Conservation (phyloP, 2,888 invertebrate species). For the Aporophyla nigra region DNA sequence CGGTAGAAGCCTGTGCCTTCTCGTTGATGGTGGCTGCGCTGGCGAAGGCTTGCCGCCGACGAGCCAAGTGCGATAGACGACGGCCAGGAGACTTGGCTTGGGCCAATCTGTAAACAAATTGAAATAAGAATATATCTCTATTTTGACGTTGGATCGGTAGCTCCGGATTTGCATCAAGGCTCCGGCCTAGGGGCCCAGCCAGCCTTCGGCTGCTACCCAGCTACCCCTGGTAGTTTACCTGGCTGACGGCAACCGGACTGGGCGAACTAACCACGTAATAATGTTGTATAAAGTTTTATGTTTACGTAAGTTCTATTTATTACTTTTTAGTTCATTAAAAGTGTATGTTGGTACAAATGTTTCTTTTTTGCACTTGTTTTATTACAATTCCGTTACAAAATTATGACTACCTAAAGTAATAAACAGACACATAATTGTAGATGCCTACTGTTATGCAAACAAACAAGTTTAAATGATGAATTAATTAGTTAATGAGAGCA, state of each 20-base stretch:
- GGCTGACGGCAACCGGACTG: too few relatives aligned
- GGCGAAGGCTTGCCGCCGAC: conserved; percentile 94
- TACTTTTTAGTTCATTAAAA: too few relatives aligned
- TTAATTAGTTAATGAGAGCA: conserved; percentile 26
- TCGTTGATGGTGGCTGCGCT: conserved; percentile 91
- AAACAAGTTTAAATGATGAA: not conserved
- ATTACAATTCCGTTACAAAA: not conserved
- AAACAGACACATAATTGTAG: not conserved
- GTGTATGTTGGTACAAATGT: too few relatives aligned
- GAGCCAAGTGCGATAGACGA: conserved; percentile 94
- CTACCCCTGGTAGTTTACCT: too few relatives aligned
- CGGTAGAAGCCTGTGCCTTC: conserved; percentile 82
- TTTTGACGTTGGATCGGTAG: too few relatives aligned
- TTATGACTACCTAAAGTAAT: not conserved
- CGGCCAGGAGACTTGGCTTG: conserved; percentile 93
- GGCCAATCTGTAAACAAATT: conserved; percentile 78
- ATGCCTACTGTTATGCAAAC: not conserved
- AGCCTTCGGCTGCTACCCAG: too few relatives aligned
- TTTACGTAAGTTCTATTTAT: too few relatives aligned
- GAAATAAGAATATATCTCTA: not conserved
- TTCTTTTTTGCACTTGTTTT: too few relatives aligned
- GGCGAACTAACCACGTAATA: too few relatives aligned
- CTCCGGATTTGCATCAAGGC: too few relatives aligned
- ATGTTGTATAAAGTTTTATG: too few relatives aligned
- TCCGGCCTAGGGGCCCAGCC: too few relatives aligned